Evolutionary conservation across 2,797 vertebrate species (phyloP), one percentile per base, ranked within the genome.

Genomic region (Sus cebifrons): DNA sequence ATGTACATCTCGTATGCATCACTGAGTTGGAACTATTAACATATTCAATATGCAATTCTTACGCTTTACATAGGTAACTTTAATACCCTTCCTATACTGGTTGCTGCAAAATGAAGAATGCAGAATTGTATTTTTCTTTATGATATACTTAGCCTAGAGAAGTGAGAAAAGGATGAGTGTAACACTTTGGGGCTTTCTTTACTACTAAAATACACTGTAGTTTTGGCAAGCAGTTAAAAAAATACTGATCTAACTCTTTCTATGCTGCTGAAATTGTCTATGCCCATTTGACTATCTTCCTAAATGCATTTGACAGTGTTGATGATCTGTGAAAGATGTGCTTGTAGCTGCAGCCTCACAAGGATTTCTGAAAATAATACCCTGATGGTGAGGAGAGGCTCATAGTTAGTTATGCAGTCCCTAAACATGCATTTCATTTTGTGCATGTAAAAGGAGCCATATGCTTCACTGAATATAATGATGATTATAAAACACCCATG

Each of bases 381-480:
- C 25, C 23, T 40, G 18, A 56, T 68, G 77, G 74, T 73, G 74
- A 81, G 56, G 92, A 96, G 79, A 87, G 25, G 6, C 70, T 36
- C 82, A 74, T 25, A 67, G 94, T 96, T 93, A 79, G 82, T 73
- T 95, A 67, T 70, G 21, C 29, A 44, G 27, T 94, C 82, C 73
- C 85, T 82, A 94, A 94, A 85, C 77, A 83, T 78, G 73, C 71
- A 86, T 95, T 97, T 97, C 67, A 89, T 90, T 97, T 73, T 73
- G 70, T 88, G 29, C 67, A 25, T 91, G 64, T 40, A 13, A 89
- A 97, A 96, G 70, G 27, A 97, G 25, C 44, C 89, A 94, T 94
- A 89, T 96, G 93, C 94, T 95, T 96, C 93, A 93, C 71, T 96
- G 95, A 89, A 83, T 62, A 20, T 74, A 95, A 93, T 78, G 95